These are phyloP conservation scores for Imbricaverruca yamaguchii DNA, from an alignment of 2,888 invertebrate genomes.

Conservation along the genomic window DNA sequence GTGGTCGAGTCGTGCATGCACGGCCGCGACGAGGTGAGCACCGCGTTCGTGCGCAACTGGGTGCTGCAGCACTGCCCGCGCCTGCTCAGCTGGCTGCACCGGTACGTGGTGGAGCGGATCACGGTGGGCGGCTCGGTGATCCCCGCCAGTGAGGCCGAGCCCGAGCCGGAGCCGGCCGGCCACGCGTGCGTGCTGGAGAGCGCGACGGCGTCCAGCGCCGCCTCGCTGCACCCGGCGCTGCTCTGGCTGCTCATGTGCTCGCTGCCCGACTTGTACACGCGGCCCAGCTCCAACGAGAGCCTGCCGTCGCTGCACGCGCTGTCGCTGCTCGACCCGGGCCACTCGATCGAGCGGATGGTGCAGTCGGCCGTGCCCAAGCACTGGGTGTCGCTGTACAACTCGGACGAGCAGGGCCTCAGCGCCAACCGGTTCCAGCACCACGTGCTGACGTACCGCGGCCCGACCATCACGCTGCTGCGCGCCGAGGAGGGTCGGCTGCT, in stretches of 20 bases:
- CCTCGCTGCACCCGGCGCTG: conserved; percentile 34
- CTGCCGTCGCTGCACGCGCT: conserved; percentile 21
- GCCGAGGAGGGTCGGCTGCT: conserved; percentile 57
- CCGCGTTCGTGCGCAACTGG: conserved; percentile 73
- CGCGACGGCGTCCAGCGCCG: conserved; percentile 24
- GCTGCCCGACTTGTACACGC: conserved; percentile 37
- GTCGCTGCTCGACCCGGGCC: conserved; percentile 39
- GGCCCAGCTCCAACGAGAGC: background rate
- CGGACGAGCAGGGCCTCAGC: conserved; percentile 76
- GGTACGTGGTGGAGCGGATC: conserved; percentile 54
- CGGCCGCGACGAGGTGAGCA: conserved; percentile 62
- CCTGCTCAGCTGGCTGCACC: conserved; percentile 65
- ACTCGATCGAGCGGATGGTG: conserved; percentile 51
- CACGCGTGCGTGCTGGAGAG: conserved; percentile 31
- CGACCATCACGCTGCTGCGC: conserved; percentile 49
- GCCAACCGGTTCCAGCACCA: conserved; percentile 81
- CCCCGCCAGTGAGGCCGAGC: background rate
- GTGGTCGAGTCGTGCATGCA: conserved; percentile 49
- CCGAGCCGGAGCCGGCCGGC: background rate
- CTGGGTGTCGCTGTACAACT: conserved; percentile 77
- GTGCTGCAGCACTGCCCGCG: conserved; percentile 68
- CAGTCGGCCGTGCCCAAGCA: conserved; percentile 50
- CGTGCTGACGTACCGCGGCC: conserved; percentile 64
- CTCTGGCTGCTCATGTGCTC: conserved; percentile 40
- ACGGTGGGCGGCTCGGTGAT: conserved; percentile 48